phyloP scores from a whole-genome alignment of 2,888 invertebrate genomes.

The Incurvaria masculella region DNA sequence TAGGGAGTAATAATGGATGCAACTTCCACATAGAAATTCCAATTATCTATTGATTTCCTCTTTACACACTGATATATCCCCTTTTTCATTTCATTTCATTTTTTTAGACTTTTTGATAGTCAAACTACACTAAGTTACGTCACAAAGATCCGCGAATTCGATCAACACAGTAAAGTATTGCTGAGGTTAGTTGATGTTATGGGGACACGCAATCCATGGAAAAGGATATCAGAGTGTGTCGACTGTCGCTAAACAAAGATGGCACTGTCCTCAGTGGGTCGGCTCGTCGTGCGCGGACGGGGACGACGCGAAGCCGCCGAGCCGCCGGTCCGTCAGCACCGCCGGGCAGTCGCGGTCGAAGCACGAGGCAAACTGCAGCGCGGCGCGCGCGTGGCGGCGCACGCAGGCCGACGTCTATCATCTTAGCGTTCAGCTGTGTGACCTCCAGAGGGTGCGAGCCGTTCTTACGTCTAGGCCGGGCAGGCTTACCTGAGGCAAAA shows the following conservation, averaged over 20 bases:
- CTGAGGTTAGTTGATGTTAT: too few species aligned
- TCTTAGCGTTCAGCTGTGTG: conserved; percentile 35
- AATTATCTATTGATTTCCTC: conserved; percentile 3
- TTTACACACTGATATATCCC: too few species aligned
- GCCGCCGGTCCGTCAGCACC: conserved; percentile 18
- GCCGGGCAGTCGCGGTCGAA: too few species aligned
- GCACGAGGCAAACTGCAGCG: conserved; percentile 24
- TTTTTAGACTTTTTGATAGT: too few species aligned
- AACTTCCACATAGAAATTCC: background rate
- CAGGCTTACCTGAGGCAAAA: conserved; percentile 30
- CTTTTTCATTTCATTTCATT: too few species aligned
- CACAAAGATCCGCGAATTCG: too few species aligned
- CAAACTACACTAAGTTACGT: too few species aligned
- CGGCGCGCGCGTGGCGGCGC: conserved; percentile 28
- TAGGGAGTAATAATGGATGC: too few species aligned
- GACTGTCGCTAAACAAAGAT: too few species aligned
- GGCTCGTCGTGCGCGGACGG: conserved; percentile 34
- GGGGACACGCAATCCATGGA: too few species aligned
- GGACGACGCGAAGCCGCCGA: conserved; percentile 19
- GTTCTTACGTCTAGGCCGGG: conserved; percentile 24
- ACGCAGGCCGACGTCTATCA: conserved; percentile 32
- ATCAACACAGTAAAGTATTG: too few species aligned
- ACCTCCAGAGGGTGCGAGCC: conserved; percentile 28
- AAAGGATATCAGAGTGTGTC: too few species aligned
- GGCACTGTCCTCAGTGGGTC: conserved; percentile 46